phyloP scores from a whole-genome alignment of 2,888 invertebrate genomes.

The Bembecia ichneumoniformis region DNA sequence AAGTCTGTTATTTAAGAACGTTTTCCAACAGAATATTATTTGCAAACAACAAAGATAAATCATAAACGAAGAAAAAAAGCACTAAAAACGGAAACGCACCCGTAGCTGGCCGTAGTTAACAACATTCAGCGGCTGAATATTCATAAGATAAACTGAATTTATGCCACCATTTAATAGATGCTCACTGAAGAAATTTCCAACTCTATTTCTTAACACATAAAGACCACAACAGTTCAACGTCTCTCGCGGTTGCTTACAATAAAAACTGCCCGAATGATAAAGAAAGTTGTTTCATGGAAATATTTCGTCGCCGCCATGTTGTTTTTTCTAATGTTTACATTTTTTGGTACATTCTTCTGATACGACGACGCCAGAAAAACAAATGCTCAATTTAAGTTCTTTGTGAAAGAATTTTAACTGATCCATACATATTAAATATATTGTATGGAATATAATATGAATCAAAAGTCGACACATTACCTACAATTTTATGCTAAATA shows the following conservation, averaged over 20 bases:
- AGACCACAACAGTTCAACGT: too few relatives aligned
- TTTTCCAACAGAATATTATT: neutral
- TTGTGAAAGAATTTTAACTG: neutral
- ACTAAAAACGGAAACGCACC: neutral
- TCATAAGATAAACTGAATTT: constrained; percentile 62
- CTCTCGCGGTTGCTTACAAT: constrained; percentile 13
- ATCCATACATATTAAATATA: too few relatives aligned
- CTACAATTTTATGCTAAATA: too few relatives aligned
- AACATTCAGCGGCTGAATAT: constrained; percentile 35
- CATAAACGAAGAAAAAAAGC: neutral
- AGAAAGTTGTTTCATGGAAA: constrained; percentile 35
- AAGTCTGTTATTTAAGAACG: too few relatives aligned
- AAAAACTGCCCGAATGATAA: constrained; percentile 32
- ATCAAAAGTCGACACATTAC: too few relatives aligned
- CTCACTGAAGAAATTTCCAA: constrained; percentile 19
- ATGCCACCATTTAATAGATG: constrained; percentile 31
- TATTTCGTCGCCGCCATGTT: constrained; percentile 17
- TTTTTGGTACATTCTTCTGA: neutral
- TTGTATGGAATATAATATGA: too few relatives aligned
- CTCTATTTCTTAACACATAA: too few relatives aligned
- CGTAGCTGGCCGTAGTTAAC: neutral
- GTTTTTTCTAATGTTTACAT: constrained; percentile 5
- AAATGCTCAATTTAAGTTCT: neutral
- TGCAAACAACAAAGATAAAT: neutral
- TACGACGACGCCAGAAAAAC: neutral